Evolutionary conservation across 2,797 vertebrate genomes (phyloP).

Genomic region (Microcaecilia unicolor): DNA sequence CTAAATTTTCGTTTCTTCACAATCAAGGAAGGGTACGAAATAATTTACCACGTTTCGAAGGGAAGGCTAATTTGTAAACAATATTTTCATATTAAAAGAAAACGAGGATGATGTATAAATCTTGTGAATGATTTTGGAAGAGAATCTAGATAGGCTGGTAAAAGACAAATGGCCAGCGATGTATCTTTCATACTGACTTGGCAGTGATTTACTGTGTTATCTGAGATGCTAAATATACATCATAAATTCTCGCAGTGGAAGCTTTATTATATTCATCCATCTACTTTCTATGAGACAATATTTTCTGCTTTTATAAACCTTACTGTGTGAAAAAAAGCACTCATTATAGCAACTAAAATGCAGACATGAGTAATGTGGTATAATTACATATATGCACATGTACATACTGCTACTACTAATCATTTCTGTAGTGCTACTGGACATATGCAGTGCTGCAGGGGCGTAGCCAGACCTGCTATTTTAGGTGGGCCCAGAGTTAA

Average conservation of each 20-base stretch:
- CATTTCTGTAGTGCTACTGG: too few relatives aligned
- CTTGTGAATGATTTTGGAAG: conserved; percentile 41
- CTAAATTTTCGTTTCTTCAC: too few relatives aligned
- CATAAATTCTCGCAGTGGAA: conserved; percentile 59
- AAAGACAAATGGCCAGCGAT: conserved; percentile 49
- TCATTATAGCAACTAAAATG: conserved; percentile 45
- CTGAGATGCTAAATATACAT: conserved; percentile 53
- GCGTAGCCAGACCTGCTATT: too few relatives aligned
- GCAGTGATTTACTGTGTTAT: conserved; percentile 60
- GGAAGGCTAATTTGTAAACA: conserved; percentile 32
- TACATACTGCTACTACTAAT: too few relatives aligned
- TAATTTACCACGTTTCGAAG: conserved; percentile 17
- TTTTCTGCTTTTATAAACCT: conserved; percentile 40
- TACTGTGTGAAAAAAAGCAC: conserved; percentile 32
- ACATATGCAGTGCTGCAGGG: too few relatives aligned
- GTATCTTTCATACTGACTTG: conserved; percentile 47
- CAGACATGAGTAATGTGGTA: conserved; percentile 5
- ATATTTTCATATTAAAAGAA: conserved; percentile 42
- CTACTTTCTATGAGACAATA: conserved; percentile 33
- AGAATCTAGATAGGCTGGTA: conserved; percentile 31
- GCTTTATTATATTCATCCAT: conserved; percentile 55
- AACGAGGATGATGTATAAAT: conserved; percentile 46
- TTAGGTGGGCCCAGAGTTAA: too few relatives aligned
- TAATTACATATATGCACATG: too few relatives aligned
- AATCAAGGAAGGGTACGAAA: too few relatives aligned